Percentiles rank a stretch among this genome's conserved stretches.
These are phyloP conservation scores for Pseudorhombus dupliciocellatus DNA, from an alignment of 2,113 vertebrate genomes.

Conservation along the genomic window DNA sequence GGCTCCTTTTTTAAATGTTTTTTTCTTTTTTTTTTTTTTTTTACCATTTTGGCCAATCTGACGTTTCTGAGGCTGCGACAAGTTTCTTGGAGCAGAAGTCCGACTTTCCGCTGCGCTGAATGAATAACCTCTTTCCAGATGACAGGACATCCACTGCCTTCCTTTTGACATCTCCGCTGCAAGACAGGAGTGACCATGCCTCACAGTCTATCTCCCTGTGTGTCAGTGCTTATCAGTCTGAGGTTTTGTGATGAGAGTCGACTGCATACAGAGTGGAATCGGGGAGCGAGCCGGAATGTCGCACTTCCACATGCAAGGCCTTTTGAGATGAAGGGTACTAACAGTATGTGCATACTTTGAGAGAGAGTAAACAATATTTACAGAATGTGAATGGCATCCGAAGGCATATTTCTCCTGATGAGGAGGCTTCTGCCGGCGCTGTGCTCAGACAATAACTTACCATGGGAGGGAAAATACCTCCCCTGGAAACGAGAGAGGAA, in stretches of 20 bases:
- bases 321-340: background rate
- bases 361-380: no score
- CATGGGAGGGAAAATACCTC: background rate
- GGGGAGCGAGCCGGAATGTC: background rate
- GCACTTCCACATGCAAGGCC: background rate
- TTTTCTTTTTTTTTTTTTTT: no score
- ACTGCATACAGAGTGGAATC: background rate
- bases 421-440: background rate
- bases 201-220: background rate
- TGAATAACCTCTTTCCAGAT: background rate
- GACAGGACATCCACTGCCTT: conserved; percentile 1
- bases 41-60: no score
- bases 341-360: background rate
- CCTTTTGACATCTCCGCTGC: background rate
- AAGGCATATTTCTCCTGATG: background rate
- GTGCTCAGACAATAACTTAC: background rate
- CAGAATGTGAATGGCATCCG: background rate
- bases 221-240: background rate
- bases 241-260: background rate
- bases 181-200: conserved; percentile 17
- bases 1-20: no score
- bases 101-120: background rate
- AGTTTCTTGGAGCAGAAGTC: background rate
- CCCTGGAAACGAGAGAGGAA: conserved; percentile 14
- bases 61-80: no score